phyloP scores from a whole-genome alignment of 2,888 invertebrate species.

The Gonocerus acuteangulatus region DNA sequence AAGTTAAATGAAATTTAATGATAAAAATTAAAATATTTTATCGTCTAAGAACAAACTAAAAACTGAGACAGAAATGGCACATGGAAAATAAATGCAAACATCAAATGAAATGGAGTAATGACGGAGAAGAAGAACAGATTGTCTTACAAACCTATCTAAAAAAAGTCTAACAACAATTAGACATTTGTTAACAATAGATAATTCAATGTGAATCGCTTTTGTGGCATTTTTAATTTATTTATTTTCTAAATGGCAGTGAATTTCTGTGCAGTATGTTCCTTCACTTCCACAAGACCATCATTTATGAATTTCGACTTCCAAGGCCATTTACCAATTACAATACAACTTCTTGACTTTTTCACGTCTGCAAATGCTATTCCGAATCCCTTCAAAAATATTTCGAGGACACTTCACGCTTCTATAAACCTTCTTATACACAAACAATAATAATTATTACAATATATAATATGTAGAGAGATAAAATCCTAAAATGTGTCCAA shows the following conservation, averaged over 20 bases:
- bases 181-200: constrained; percentile 13
- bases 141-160: neutral
- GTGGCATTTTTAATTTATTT: constrained; percentile 4
- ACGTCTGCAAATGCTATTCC: neutral
- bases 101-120: constrained; percentile 5
- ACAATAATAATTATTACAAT: constrained; percentile 12
- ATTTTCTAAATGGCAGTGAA: constrained; percentile 19
- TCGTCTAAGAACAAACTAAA: constrained; percentile 8
- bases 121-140: constrained; percentile 3
- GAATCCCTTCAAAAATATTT: constrained; percentile 12
- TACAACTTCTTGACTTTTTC: neutral
- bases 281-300: neutral
- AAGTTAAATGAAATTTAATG: constrained; percentile 15
- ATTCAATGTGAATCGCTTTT: constrained; percentile 25
- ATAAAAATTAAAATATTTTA: constrained; percentile 14
- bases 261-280: constrained; percentile 10
- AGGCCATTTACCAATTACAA: constrained; percentile 5
- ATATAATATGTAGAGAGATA: constrained; percentile 21
- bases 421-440: constrained; percentile 24
- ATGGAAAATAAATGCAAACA: constrained; percentile 17
- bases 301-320: neutral
- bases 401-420: constrained; percentile 4
- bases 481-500: constrained; percentile 24
- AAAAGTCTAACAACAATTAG: constrained; percentile 10
- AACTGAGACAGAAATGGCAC: constrained; percentile 19